Conservation (phyloP, 2,797 vertebrate genomes). For the Channa striata region DNA sequence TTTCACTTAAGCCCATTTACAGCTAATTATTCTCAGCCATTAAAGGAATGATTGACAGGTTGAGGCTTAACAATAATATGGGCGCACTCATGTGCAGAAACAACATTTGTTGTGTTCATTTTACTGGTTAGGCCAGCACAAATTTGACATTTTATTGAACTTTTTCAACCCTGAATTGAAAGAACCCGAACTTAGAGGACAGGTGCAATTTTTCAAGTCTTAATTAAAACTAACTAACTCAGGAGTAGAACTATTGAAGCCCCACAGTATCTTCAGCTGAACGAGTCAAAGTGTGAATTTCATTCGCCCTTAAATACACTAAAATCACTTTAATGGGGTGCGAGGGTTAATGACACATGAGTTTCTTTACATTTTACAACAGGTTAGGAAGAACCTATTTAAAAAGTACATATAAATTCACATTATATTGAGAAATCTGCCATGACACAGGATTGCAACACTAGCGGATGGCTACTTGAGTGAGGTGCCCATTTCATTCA, state of each 20-base stretch:
- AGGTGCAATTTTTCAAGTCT: constrained; percentile 1
- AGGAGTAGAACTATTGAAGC: not conserved
- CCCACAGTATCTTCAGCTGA: constrained; percentile 6
- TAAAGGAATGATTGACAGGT: constrained; percentile 54
- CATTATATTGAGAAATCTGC: not conserved
- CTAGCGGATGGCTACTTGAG: not conserved
- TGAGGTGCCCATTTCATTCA: too few relatives aligned
- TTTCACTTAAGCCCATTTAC: constrained; percentile 70
- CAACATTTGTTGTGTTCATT: not conserved
- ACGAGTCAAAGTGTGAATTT: not conserved
- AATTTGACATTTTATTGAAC: not conserved
- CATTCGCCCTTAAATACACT: not conserved
- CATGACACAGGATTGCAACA: not conserved
- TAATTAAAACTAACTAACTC: not conserved
- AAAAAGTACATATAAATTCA: constrained; percentile 11
- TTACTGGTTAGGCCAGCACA: not conserved
- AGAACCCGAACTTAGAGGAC: not conserved
- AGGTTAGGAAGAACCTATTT: not conserved
- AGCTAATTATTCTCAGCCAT: constrained; percentile 64
- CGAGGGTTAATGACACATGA: not conserved
- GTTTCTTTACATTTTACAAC: not conserved
- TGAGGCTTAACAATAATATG: constrained; percentile 14
- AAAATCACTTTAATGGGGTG: not conserved
- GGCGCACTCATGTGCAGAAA: not conserved
- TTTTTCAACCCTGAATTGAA: not conserved